These are phyloP conservation scores for Hydropsyche tenuis DNA, from an alignment of 1,140 invertebrate species.

Conservation along the genomic window DNA sequence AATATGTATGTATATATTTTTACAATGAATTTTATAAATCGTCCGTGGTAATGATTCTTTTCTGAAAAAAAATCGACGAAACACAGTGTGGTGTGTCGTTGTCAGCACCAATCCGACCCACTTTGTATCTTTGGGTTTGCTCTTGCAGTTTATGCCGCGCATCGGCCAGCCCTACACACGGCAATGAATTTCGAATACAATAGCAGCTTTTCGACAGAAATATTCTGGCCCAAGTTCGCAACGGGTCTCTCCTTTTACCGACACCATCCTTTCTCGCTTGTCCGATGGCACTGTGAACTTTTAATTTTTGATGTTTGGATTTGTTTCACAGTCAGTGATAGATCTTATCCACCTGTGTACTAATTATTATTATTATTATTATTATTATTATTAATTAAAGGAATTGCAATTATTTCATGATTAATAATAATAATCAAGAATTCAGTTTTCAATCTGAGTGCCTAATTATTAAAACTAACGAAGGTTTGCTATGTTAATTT, in stretches of 20 bases:
- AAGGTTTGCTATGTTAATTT: too few relatives aligned
- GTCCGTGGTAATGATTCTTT: background rate
- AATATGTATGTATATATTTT: background rate
- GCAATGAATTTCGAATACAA: constrained; percentile 54
- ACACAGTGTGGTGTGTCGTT: background rate
- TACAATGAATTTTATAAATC: background rate
- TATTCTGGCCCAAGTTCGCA: constrained; percentile 33
- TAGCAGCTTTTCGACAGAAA: constrained; percentile 54
- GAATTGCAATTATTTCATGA: too few relatives aligned
- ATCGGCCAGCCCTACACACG: constrained; percentile 21
- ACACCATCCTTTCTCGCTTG: too few relatives aligned
- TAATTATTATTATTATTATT: too few relatives aligned
- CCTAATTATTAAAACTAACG: too few relatives aligned
- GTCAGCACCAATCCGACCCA: constrained; percentile 42
- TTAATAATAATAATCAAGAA: too few relatives aligned
- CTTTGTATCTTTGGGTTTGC: constrained; percentile 31
- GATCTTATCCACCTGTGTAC: too few relatives aligned
- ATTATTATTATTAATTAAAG: too few relatives aligned
- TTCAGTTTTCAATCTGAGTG: too few relatives aligned
- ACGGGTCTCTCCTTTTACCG: background rate
- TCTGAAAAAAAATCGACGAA: constrained; percentile 3
- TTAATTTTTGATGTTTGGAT: too few relatives aligned
- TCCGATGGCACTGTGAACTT: too few relatives aligned
- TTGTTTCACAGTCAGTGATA: too few relatives aligned
- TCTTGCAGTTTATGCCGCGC: constrained; percentile 29